phyloP scores from a whole-genome alignment of 2,113 vertebrate species.

The Silurus glanis region DNA sequence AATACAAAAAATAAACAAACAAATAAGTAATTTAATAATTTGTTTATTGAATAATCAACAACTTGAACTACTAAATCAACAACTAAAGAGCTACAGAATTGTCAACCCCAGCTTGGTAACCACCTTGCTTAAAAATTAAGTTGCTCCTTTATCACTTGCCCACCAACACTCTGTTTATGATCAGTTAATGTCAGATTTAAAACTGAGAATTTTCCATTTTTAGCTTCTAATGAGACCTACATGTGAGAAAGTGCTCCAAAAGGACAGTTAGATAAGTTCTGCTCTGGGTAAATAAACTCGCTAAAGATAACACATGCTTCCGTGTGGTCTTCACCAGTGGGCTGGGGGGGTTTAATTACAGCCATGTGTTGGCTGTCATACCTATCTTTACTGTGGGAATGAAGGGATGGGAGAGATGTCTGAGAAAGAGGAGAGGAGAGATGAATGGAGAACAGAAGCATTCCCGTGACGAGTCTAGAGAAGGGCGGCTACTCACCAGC shows the following conservation, averaged over 20 bases:
- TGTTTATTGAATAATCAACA: no score
- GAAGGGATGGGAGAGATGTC: conserved; percentile 43
- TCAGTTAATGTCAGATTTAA: not conserved
- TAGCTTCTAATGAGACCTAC: conserved; percentile 31
- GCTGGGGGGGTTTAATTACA: conserved; percentile 60
- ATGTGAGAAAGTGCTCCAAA: conserved; percentile 35
- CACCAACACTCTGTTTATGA: conserved; percentile 12
- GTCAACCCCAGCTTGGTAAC: not conserved
- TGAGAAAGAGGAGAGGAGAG: conserved; percentile 52
- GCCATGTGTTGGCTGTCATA: conserved; percentile 65
- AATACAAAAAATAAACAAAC: no score
- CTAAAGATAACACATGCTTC: conserved; percentile 58
- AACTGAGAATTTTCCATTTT: not conserved
- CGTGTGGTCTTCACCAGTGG: conserved; percentile 67
- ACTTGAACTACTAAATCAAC: no score
- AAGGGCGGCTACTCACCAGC: conserved; percentile 73
- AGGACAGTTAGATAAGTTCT: conserved; percentile 58
- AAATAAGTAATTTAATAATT: no score
- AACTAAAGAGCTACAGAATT: not conserved
- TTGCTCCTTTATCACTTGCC: conserved; percentile 9
- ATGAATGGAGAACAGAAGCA: conserved; percentile 60
- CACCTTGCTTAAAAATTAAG: not conserved
- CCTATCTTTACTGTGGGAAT: conserved; percentile 64
- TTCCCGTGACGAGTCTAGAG: conserved; percentile 59
- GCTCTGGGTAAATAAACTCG: conserved; percentile 66